Base-by-base conservation (phyloP, 1,140 invertebrate genomes). In the Dreissena polymorpha region DNA sequence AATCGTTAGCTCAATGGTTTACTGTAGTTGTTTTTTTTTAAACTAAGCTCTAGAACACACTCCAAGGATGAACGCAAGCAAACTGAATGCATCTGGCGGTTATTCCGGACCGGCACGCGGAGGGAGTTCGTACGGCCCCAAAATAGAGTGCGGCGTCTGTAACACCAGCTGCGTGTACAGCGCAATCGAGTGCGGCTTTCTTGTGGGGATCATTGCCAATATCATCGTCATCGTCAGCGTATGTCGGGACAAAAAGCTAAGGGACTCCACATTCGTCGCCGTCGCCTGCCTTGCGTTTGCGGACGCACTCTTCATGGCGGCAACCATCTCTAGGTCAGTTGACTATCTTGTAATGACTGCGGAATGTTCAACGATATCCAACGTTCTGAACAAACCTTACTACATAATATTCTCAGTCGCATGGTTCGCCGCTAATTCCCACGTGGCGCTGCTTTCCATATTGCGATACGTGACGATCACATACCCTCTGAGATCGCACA, bases 361-460 rank as follows among this genome's bases (percentile, higher is more conserved):
- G 18, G 39, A 49, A n/a, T 82, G 79, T 57, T 14, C 16, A 21
- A 8, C 14, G n/a, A 49, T 65, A 13, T 13, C 14, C 0, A 55
- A 69, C 0, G 21, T 55, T 10, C 57, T 64, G 12, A 18, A 60
- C 64, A 64, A 65, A 10, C 76, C 71, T 39, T 82, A 55, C 53
- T 65, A 73, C 21, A 73, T 72, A 1, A 14, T 82, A 6, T 55
- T 73, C 14, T 82, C 79, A 49, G 74, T 74, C 14, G 49, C 49
- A n/a, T 82, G 79, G 79, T 82, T 82, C 50, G 57, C 79, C 25
- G 70, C 79, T 21, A 82, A 82, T 50, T 82, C 79, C 0, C 79
- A 82, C 50, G 79, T 82, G 5, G 79, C 79, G 16, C 27, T 82
- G 12, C 23, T 82, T 3, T 70, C 79, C 13, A 72, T 82, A 10